Evolutionary conservation across 1,140 invertebrate species (phyloP).

Genomic region (Portunus trituberculatus): DNA sequence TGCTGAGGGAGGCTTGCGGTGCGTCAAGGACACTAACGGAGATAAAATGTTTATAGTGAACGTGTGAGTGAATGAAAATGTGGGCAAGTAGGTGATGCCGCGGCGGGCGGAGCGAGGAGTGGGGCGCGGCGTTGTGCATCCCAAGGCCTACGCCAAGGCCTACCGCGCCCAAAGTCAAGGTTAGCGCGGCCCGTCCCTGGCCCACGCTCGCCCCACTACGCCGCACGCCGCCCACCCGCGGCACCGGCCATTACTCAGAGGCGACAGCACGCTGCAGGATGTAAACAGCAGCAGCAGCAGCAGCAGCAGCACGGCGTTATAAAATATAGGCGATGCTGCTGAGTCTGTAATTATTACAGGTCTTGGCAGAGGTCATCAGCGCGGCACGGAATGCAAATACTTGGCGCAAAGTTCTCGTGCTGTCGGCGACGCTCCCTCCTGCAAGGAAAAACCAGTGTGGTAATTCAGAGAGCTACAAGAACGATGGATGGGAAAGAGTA

Average conservation of each 20-base stretch:
- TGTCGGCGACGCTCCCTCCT: not conserved
- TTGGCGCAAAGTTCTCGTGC: not conserved
- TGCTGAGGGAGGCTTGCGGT: not conserved
- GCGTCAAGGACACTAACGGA: not conserved
- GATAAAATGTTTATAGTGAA: too few relatives aligned
- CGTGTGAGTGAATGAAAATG: too few relatives aligned
- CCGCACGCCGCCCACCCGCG: not conserved
- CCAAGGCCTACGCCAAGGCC: constrained; percentile 26
- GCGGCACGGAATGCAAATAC: not conserved
- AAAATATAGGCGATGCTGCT: not conserved
- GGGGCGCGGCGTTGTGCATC: constrained; percentile 15
- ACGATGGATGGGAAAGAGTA: not conserved
- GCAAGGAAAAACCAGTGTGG: not conserved
- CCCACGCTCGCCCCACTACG: not conserved
- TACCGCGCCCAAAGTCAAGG: constrained; percentile 61
- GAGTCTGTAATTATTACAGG: not conserved
- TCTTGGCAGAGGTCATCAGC: not conserved
- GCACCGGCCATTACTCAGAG: too few relatives aligned
- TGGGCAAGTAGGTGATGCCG: not conserved
- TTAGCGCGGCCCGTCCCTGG: constrained; percentile 36
- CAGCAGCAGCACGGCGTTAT: not conserved
- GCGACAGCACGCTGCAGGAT: too few relatives aligned
- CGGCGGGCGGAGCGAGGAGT: not conserved
- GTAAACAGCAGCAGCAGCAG: not conserved
- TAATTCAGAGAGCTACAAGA: not conserved